Conservation (phyloP, 2,113 vertebrate species). For the Strix uralensis region DNA sequence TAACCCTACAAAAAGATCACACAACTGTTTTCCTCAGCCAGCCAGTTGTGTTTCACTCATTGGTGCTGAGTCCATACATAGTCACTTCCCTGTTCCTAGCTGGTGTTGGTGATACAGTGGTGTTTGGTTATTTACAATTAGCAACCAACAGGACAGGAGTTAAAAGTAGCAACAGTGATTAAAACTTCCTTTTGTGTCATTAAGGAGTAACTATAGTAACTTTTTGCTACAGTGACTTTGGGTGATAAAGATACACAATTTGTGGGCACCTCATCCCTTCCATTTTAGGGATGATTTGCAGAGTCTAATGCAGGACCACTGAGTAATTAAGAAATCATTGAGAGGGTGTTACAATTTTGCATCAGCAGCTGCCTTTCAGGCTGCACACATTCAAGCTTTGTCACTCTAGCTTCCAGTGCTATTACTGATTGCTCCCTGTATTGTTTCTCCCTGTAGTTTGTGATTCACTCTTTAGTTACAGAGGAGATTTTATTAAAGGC, state of each 20-base stretch:
- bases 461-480: conserved; percentile 20
- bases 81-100: not conserved
- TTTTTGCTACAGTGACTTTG: not conserved
- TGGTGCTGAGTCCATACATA: not conserved
- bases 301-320: not conserved
- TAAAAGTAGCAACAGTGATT: not conserved
- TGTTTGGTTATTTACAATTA: not conserved
- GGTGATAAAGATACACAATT: not conserved
- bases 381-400: not conserved
- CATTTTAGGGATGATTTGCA: not conserved
- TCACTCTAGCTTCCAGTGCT: not conserved
- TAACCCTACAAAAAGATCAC: not conserved
- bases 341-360: not conserved
- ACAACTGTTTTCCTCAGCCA: not conserved
- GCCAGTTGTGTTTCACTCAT: not conserved
- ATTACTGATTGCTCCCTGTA: not conserved
- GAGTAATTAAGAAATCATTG: not conserved
- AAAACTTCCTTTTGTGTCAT: not conserved
- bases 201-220: not conserved
- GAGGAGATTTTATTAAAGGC: conserved; percentile 28
- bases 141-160: not conserved
- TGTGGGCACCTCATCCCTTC: not conserved
- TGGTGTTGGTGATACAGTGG: not conserved
- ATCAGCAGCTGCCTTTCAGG: not conserved
- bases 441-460: not conserved